Evolutionary conservation across 2,797 vertebrate genomes (phyloP).

Genomic region (Chelidonichthys spinosus): DNA sequence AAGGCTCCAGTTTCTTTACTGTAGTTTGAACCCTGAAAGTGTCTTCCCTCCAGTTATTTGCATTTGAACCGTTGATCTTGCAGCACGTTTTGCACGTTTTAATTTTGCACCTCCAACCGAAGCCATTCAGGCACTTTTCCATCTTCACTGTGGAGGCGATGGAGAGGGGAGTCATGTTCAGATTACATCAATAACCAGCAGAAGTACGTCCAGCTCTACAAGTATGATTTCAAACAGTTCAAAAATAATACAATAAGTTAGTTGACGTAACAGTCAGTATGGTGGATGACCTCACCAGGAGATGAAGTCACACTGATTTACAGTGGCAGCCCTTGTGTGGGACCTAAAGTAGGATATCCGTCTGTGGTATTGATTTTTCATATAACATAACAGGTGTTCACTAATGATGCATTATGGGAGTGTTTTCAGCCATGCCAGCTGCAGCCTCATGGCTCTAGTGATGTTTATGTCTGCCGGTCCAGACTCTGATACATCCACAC

Average conservation of each 20-base stretch:
- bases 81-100: background rate
- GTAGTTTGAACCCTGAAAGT: background rate
- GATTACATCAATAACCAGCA: background rate
- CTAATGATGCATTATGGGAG: background rate
- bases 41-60: background rate
- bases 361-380: background rate
- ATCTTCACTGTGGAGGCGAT: background rate
- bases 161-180: background rate
- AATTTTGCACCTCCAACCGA: background rate
- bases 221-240: background rate
- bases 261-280: background rate
- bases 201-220: background rate
- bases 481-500: background rate
- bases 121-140: background rate
- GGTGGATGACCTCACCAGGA: background rate
- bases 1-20: background rate
- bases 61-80: background rate
- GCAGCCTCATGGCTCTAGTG: background rate
- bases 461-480: background rate
- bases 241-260: background rate
- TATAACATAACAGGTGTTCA: constrained; percentile 4
- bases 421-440: background rate
- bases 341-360: constrained; percentile 11
- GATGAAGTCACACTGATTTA: background rate
- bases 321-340: background rate